phyloP scores from a whole-genome alignment of 1,140 invertebrate genomes.

The Caenorhabditis latens region DNA sequence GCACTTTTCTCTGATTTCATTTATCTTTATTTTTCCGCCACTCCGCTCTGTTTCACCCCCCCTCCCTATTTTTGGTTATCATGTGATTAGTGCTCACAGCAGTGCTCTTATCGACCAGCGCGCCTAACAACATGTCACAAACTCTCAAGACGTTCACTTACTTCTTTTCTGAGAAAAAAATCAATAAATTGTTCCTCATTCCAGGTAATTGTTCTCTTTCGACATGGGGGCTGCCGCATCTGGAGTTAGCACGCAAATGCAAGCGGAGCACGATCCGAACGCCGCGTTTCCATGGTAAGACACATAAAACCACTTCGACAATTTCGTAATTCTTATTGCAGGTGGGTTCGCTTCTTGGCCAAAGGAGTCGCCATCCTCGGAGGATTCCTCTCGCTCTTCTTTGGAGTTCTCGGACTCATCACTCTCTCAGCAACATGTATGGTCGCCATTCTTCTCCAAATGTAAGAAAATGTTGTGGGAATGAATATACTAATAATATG shows the following conservation, averaged over 20 bases:
- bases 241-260: constrained; percentile 73
- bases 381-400: constrained; percentile 88
- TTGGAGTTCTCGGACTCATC: constrained; percentile 86
- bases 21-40: background rate
- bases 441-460: constrained; percentile 88
- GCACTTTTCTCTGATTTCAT: constrained; percentile 41
- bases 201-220: constrained; percentile 47
- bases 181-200: background rate
- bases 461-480: constrained; percentile 81
- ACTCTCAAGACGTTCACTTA: background rate
- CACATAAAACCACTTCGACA: constrained; percentile 74
- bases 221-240: constrained; percentile 69
- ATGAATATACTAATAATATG: constrained; percentile 61
- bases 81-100: background rate
- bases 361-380: constrained; percentile 87
- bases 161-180: background rate
- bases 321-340: constrained; percentile 23
- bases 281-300: constrained; percentile 84
- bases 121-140: background rate
- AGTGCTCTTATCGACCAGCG: background rate
- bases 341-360: constrained; percentile 87
- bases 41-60: background rate
- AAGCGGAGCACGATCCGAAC: constrained; percentile 77
- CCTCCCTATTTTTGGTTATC: background rate
- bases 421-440: constrained; percentile 84